Evolutionary conservation across 2,888 invertebrate genomes (phyloP).

Genomic region (Lampropteryx suffumata): DNA sequence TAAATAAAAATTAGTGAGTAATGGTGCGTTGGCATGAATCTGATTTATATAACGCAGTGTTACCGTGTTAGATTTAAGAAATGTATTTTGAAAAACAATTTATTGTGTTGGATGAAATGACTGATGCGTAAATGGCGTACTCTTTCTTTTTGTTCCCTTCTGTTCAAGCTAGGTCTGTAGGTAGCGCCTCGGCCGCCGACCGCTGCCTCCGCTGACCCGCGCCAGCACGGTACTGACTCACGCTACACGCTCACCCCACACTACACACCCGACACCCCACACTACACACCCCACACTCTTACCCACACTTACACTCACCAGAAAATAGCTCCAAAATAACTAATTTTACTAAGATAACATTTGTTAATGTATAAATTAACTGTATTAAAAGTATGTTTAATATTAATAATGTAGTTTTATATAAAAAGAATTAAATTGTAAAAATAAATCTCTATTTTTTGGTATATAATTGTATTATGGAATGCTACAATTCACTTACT

Average conservation of each 20-base stretch:
- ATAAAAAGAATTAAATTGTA: too few relatives aligned
- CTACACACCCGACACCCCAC: conserved; percentile 36
- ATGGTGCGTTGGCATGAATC: conserved; percentile 37
- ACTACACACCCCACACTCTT: conserved; percentile 29
- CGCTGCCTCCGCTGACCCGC: conserved; percentile 65
- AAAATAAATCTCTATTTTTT: too few relatives aligned
- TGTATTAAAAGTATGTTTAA: too few relatives aligned
- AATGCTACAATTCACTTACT: conserved; percentile 11
- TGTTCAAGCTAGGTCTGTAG: conserved; percentile 84
- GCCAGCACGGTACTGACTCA: conserved; percentile 76
- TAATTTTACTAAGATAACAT: neutral
- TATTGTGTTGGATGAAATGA: conserved; percentile 71
- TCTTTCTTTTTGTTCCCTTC: conserved; percentile 78
- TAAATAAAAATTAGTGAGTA: conserved; percentile 15
- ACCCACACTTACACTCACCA: conserved; percentile 20
- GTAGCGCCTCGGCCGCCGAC: conserved; percentile 71
- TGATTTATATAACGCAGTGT: conserved; percentile 41
- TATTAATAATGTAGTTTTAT: too few relatives aligned
- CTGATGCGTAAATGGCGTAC: conserved; percentile 80
- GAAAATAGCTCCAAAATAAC: conserved; percentile 2
- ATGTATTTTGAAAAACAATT: conserved; percentile 44
- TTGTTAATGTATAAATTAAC: neutral
- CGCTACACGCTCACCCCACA: conserved; percentile 32
- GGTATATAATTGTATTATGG: neutral
- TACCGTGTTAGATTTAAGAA: conserved; percentile 43